Evolutionary conservation across 2,888 invertebrate genomes (phyloP).

Genomic region (Hyalella azteca): DNA sequence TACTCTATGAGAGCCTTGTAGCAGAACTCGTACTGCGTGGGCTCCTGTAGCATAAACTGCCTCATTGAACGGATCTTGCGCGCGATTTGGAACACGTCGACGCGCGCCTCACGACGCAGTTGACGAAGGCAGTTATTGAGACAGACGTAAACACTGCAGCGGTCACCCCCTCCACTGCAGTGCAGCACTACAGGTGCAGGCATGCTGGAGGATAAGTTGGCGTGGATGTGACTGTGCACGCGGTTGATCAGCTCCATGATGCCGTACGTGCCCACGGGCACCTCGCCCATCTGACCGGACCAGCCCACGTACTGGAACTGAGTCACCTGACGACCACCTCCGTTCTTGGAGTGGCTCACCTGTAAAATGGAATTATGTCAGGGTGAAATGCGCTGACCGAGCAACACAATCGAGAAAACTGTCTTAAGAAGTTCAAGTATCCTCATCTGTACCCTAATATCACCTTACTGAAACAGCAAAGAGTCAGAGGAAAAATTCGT

Average conservation of each 20-base stretch:
- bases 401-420: no score
- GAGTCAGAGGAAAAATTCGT: no score
- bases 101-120: conserved; percentile 80
- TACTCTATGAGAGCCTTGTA: conserved; percentile 91
- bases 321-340: conserved; percentile 60
- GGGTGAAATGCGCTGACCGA: no score
- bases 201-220: conserved; percentile 43
- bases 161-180: conserved; percentile 77
- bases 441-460: no score
- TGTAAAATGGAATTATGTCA: neutral
- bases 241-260: conserved; percentile 57
- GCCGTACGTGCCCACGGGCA: conserved; percentile 55
- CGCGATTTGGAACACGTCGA: conserved; percentile 83
- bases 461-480: no score
- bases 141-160: conserved; percentile 88
- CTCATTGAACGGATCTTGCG: conserved; percentile 85
- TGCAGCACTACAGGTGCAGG: conserved; percentile 54
- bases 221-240: conserved; percentile 55
- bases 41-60: conserved; percentile 81
- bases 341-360: conserved; percentile 62
- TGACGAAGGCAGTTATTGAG: conserved; percentile 85
- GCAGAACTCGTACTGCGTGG: conserved; percentile 88
- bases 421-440: no score
- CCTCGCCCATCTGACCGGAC: conserved; percentile 70
- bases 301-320: conserved; percentile 89